Evolutionary conservation across 2,113 vertebrate genomes (phyloP).

Genomic region (Meles meles): DNA sequence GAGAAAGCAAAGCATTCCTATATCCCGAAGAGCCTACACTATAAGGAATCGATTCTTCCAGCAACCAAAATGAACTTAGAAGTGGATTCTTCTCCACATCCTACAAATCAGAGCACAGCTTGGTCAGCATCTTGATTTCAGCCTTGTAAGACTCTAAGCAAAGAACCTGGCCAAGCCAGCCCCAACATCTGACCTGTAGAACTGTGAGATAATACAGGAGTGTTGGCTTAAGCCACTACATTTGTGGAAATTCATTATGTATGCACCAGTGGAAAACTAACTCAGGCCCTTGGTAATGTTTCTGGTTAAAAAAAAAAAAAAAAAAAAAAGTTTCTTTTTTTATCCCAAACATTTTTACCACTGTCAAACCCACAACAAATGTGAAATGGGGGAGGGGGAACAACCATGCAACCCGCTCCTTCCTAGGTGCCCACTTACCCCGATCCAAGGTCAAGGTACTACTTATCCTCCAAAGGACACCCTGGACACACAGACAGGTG

Average conservation of each 20-base stretch:
- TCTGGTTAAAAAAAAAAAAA: background rate
- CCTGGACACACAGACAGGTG: background rate
- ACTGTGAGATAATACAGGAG: background rate
- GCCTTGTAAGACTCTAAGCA: background rate
- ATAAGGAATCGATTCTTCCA: background rate
- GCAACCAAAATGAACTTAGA: background rate
- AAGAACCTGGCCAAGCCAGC: background rate
- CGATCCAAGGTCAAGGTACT: background rate
- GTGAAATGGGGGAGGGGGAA: background rate
- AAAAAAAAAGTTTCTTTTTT: background rate
- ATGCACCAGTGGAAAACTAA: constrained; percentile 10
- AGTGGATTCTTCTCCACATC: background rate
- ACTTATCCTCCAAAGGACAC: background rate
- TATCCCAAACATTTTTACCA: background rate
- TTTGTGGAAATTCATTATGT: background rate
- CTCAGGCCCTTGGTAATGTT: background rate
- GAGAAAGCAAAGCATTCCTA: background rate
- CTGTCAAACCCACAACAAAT: background rate
- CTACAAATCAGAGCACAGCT: background rate
- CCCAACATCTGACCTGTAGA: background rate
- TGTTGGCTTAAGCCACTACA: background rate
- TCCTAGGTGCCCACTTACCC: background rate
- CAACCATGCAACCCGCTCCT: background rate
- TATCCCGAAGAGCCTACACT: background rate
- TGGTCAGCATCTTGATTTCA: background rate